A percentile compares a stretch with the other conserved stretches of the same genome.
Evolutionary conservation across 2,113 vertebrate genomes (phyloP).

Genomic region (Apodemus sylvaticus): DNA sequence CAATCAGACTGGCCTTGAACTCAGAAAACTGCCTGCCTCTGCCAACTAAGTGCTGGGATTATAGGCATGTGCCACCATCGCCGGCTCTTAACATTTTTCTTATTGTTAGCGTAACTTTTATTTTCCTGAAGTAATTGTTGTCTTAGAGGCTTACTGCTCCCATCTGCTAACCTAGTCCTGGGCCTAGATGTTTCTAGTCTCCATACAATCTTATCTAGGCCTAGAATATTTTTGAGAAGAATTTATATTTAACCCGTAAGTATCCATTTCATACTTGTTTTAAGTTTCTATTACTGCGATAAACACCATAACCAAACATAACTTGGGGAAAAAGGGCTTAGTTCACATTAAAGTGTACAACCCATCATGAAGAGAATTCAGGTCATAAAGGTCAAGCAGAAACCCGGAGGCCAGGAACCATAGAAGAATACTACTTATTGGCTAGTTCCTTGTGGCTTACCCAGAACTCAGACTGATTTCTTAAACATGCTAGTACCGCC

Average conservation of each 20-base stretch:
- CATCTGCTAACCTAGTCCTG: no score
- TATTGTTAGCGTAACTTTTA: neutral
- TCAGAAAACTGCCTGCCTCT: no score
- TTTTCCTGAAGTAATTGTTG: no score
- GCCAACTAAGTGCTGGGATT: no score
- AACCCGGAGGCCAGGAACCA: neutral
- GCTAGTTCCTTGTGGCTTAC: neutral
- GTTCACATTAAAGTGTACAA: neutral
- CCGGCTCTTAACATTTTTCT: neutral
- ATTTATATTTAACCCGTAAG: neutral
- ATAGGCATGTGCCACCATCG: no score
- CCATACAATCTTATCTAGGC: no score
- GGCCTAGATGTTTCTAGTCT: no score
- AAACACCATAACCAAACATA: neutral
- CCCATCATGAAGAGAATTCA: neutral
- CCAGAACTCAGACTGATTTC: neutral
- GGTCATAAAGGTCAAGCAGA: neutral
- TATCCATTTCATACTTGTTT: neutral
- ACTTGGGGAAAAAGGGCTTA: neutral
- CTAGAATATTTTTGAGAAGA: neutral
- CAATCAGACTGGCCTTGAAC: no score
- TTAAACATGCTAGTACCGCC: neutral
- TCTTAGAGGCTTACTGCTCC: no score
- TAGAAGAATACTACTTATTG: neutral
- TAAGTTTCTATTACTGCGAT: neutral